Base-by-base conservation (phyloP, 2,797 vertebrate species). In the Thunnus albacares region DNA sequence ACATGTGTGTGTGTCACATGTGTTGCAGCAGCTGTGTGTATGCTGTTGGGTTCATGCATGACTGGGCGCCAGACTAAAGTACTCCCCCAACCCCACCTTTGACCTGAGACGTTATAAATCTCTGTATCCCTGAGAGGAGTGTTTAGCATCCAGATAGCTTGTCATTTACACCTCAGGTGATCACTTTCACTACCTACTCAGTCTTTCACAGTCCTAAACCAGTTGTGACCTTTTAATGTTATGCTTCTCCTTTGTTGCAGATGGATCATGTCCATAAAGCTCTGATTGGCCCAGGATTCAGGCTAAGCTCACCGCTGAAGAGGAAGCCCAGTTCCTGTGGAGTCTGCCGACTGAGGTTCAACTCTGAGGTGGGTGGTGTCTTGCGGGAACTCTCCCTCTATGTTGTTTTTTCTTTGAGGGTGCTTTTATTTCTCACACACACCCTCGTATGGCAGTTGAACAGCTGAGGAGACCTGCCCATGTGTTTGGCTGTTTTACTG, bases 211-310 rank as follows among this genome's bases (percentile, higher is more conserved):
- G 35, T 33, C 41, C 17, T 65, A 20, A 73, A 58, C 63, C 33
- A 17, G 20, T 72, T 20, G 2, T 41, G 55, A 76, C 62, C 47
- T 35, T 51, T 51, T 38, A 22, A 38, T 7, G 6, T 52, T 41
- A 41, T 6, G 4, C 75, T 43, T 55, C 20, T 70, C 24, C 43
- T 81, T 33, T 79, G 71, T 90, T 90, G 81, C 96, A 98, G 97
- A 97, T 98, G 97, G 96, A 97, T 93, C 96, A 95, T 57, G 93
- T 96, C 95, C 97, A 97, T 89, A 98, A 97, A 96, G 96, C 97
- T 89, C 94, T 97, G 94, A 95, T 97, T 90, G 95, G 96, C 91
- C 96, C 97, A 73, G 94, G 95, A 57, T 97, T 97, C n/a, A 92
- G 96, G 71, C 94, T 96, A 88, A 95, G 92, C 89, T 95, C 96